phyloP scores from a whole-genome alignment of 1,140 invertebrate genomes.

The Cydia fagiglandana region DNA sequence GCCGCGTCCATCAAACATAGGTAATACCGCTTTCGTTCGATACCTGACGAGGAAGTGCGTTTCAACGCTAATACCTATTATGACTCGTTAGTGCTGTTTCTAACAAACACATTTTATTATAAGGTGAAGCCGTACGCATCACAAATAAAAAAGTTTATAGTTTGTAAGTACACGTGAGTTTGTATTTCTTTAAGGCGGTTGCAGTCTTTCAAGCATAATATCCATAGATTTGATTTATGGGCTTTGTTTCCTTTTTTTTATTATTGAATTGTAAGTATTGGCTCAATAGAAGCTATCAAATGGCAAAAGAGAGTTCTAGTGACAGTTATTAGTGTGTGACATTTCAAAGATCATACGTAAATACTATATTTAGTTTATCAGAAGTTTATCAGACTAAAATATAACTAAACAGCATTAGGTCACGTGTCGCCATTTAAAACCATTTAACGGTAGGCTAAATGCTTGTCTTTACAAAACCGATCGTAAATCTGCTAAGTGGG shows the following conservation, averaged over 20 bases:
- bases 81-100: conserved; percentile 9
- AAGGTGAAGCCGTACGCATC: background rate
- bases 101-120: background rate
- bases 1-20: conserved; percentile 64
- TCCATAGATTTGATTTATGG: too few relatives aligned
- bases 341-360: too few relatives aligned
- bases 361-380: too few relatives aligned
- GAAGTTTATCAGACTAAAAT: background rate
- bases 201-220: background rate
- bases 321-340: background rate
- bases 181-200: background rate
- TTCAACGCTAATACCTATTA: conserved; percentile 29
- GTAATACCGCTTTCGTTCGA: conserved; percentile 73
- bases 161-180: background rate
- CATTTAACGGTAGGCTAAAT: background rate
- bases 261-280: too few relatives aligned
- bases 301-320: background rate
- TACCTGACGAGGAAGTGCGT: conserved; percentile 63
- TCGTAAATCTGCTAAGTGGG: background rate
- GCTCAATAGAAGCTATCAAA: background rate
- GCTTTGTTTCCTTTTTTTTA: too few relatives aligned
- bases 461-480: background rate
- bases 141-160: background rate
- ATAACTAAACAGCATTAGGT: background rate
- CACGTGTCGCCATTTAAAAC: background rate